phyloP scores from a whole-genome alignment of 2,888 invertebrate species.

The Lapara coniferarum region DNA sequence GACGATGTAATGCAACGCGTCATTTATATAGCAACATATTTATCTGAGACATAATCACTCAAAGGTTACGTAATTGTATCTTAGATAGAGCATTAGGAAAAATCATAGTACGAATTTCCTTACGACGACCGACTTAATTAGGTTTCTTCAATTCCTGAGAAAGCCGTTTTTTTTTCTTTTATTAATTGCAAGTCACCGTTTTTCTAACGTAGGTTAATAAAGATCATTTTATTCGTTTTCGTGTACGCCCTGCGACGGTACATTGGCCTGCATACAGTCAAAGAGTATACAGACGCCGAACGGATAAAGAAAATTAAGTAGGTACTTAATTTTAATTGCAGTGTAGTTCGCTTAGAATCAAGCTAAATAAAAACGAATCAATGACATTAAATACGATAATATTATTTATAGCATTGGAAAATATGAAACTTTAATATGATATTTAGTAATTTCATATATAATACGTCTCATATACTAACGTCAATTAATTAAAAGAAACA shows the following conservation, averaged over 20 bases:
- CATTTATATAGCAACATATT: neutral
- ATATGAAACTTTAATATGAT: no score
- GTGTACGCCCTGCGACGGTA: slow-evolving; percentile 53
- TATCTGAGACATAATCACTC: neutral
- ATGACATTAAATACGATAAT: no score
- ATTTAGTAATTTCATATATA: no score
- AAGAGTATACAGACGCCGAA: slow-evolving; percentile 22
- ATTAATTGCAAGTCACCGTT: neutral
- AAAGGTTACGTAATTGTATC: neutral
- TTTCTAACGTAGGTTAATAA: slow-evolving; percentile 58
- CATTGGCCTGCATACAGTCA: slow-evolving; percentile 47
- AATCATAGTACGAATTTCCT: no score
- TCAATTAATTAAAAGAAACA: neutral
- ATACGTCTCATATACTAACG: no score
- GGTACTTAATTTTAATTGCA: neutral
- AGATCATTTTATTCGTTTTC: slow-evolving; percentile 63
- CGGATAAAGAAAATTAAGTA: neutral
- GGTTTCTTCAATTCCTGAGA: neutral
- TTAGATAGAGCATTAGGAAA: no score
- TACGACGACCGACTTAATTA: no score
- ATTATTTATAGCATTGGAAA: no score
- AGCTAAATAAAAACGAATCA: no score
- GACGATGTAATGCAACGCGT: neutral
- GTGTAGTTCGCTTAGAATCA: neutral
- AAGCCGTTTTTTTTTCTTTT: neutral